These are phyloP conservation scores for Aegypius monachus DNA, from an alignment of 2,113 vertebrate genomes.

Conservation along the genomic window DNA sequence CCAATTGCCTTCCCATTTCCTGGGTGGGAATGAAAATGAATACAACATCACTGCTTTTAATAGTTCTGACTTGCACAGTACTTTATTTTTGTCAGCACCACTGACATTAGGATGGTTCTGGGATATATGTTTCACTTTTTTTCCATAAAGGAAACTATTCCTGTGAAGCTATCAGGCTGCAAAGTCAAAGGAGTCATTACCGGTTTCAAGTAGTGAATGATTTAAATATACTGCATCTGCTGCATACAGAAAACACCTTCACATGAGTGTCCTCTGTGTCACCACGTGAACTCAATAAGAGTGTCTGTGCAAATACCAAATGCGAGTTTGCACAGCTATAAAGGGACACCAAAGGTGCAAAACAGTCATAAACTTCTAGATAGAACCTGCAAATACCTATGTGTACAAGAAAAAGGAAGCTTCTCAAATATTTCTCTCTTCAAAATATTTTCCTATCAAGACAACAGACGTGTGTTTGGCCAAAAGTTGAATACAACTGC, in stretches of 20 bases:
- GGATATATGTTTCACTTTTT: not conserved
- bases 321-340: not conserved
- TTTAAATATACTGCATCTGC: not conserved
- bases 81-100: not conserved
- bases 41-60: not conserved
- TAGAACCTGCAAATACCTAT: not conserved
- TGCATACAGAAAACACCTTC: not conserved
- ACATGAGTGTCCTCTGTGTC: not conserved
- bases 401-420: not conserved
- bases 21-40: not conserved
- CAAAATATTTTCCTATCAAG: not conserved
- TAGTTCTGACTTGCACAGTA: not conserved
- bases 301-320: not conserved
- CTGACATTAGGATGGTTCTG: not conserved
- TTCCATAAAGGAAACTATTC: not conserved
- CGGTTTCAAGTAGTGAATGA: not conserved
- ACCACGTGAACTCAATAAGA: rapidly evolving
- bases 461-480: not conserved
- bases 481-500: not conserved
- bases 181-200: not conserved
- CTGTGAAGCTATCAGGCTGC: not conserved
- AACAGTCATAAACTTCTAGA: not conserved
- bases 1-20: not conserved
- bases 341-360: not conserved
- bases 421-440: not conserved